Evolutionary conservation across 2,797 vertebrate species (phyloP).

Genomic region (Malurus leucopterus): DNA sequence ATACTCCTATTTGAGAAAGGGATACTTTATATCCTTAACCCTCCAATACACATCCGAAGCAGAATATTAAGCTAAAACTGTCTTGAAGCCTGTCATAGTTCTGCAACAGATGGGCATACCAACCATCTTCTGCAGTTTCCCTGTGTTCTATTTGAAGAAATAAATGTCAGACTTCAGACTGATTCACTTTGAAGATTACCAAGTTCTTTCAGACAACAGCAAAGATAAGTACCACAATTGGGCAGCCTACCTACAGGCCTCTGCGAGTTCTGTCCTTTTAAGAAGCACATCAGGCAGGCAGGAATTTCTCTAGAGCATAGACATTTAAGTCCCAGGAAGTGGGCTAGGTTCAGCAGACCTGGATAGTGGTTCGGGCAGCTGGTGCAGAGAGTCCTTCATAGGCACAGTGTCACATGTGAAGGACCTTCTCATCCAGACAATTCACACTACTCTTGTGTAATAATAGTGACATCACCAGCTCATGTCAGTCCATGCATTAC

Average conservation of each 20-base stretch:
- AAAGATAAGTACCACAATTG: not conserved
- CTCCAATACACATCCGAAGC: not conserved
- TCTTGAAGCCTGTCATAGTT: not conserved
- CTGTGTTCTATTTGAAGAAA: not conserved
- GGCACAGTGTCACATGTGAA: not conserved
- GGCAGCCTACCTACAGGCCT: not conserved
- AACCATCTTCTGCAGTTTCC: not conserved
- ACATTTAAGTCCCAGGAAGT: not conserved
- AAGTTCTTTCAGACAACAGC: not conserved
- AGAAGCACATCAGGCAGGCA: not conserved
- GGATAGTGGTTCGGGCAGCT: not conserved
- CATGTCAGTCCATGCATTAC: not conserved
- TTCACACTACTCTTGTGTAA: not conserved
- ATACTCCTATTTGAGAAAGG: not conserved
- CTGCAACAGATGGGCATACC: not conserved
- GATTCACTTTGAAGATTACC: not conserved
- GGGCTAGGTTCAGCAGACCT: not conserved
- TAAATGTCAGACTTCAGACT: not conserved
- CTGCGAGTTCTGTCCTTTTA: not conserved
- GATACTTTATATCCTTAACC: not conserved
- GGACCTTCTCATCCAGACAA: not conserved
- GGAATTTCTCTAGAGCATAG: not conserved
- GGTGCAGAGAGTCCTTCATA: not conserved
- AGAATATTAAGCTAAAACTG: not conserved
- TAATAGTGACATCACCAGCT: not conserved